Conservation (phyloP, 2,888 invertebrate genomes). For the Patella ulyssiponensis region DNA sequence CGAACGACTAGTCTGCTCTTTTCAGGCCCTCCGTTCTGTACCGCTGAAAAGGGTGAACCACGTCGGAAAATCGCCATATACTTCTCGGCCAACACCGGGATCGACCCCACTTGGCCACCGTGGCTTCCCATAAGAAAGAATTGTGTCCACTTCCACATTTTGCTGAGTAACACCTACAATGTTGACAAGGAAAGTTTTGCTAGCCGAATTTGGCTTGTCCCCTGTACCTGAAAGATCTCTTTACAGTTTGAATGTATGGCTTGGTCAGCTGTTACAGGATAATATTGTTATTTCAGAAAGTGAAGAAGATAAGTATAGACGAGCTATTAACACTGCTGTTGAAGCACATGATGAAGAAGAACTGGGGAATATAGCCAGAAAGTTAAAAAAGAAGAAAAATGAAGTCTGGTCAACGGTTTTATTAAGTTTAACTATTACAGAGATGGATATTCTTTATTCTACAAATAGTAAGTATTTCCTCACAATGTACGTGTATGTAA, state of each 20-base stretch:
- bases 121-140: background rate
- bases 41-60: too few relatives aligned
- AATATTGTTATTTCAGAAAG: constrained; percentile 36
- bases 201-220: too few relatives aligned
- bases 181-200: too few relatives aligned
- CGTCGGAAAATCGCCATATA: too few relatives aligned
- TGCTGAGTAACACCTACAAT: too few relatives aligned
- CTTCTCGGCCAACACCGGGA: background rate
- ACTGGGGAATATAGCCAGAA: constrained; percentile 9
- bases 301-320: constrained; percentile 34
- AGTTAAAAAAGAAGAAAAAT: constrained; percentile 16
- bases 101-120: constrained; percentile 27
- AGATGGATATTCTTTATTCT: constrained; percentile 11
- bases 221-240: too few relatives aligned
- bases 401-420: background rate
- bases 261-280: too few relatives aligned
- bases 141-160: too few relatives aligned
- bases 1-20: too few relatives aligned
- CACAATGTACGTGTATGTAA: too few relatives aligned
- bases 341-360: constrained; percentile 2
- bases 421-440: background rate
- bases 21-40: too few relatives aligned
- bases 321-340: background rate
- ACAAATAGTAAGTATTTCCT: background rate
- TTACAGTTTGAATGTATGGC: too few relatives aligned